phyloP scores from a whole-genome alignment of 1,140 invertebrate species.

The Drosophila rufa region DNA sequence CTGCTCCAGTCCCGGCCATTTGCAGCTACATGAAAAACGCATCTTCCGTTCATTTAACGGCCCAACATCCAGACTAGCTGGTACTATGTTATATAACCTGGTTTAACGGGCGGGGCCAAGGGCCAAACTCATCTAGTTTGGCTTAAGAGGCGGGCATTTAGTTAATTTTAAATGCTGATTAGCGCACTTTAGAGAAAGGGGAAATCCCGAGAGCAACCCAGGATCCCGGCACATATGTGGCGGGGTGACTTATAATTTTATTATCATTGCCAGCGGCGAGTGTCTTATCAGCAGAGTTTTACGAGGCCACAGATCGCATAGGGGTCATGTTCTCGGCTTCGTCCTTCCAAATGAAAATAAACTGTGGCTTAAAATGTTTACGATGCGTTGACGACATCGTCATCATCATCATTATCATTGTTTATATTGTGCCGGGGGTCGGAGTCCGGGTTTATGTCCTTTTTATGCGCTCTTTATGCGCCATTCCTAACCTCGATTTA shows the following conservation, averaged over 20 bases:
- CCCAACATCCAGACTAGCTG: slow-evolving; percentile 10
- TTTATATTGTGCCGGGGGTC: slow-evolving; percentile 9
- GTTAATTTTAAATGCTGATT: slow-evolving; percentile 84
- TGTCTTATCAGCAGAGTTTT: slow-evolving; percentile 79
- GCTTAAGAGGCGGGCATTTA: slow-evolving; percentile 71
- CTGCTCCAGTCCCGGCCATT: slow-evolving; percentile 22
- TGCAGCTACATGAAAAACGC: slow-evolving; percentile 69
- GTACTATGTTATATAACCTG: slow-evolving; percentile 8
- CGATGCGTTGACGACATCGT: slow-evolving; percentile 80
- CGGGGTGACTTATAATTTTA: slow-evolving; percentile 83
- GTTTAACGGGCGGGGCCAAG: slow-evolving; percentile 49
- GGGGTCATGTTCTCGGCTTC: slow-evolving; percentile 63
- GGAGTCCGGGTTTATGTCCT: slow-evolving; percentile 66
- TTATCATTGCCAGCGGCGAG: slow-evolving; percentile 79
- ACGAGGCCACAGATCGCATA: slow-evolving; percentile 74
- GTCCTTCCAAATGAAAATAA: slow-evolving; percentile 82
- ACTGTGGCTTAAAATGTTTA: slow-evolving; percentile 84
- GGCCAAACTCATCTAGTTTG: slow-evolving; percentile 64
- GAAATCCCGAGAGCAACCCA: slow-evolving; percentile 13
- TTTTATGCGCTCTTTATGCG: slow-evolving; percentile 85
- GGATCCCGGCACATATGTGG: slow-evolving; percentile 50
- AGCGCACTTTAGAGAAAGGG: slow-evolving; percentile 66
- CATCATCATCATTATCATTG: slow-evolving; percentile 50
- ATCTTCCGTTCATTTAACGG: slow-evolving; percentile 56
- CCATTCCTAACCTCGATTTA: slow-evolving; percentile 85